These are phyloP conservation scores for Maniola jurtina DNA, from an alignment of 1,140 invertebrate species.

Conservation along the genomic window DNA sequence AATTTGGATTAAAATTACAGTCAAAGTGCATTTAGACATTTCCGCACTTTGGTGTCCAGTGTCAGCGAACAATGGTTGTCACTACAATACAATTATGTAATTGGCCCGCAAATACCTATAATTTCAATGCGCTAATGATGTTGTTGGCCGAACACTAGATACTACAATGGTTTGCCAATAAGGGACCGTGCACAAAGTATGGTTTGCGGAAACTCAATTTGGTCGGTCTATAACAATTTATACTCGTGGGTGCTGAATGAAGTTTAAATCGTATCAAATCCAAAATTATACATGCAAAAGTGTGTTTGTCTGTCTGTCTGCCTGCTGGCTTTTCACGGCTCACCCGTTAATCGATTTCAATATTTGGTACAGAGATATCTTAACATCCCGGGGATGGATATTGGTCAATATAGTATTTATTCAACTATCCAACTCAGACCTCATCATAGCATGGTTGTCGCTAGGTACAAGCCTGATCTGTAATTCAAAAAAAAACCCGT, in stretches of 20 bases:
- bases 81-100: constrained; percentile 1
- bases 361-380: too few relatives aligned
- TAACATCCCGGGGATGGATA: too few relatives aligned
- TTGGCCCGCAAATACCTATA: constrained; percentile 3
- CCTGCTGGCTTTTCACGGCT: too few relatives aligned
- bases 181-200: background rate
- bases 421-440: too few relatives aligned
- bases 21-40: background rate
- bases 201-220: background rate
- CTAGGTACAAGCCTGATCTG: too few relatives aligned
- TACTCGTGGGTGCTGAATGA: background rate
- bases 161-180: constrained; percentile 9
- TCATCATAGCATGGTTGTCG: too few relatives aligned
- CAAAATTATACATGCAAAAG: too few relatives aligned
- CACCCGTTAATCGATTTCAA: too few relatives aligned
- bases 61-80: background rate
- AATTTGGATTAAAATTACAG: background rate
- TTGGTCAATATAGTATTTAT: too few relatives aligned
- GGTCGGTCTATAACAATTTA: background rate
- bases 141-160: constrained; percentile 10
- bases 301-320: too few relatives aligned
- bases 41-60: background rate
- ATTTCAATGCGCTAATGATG: constrained; percentile 11
- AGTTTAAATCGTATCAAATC: background rate
- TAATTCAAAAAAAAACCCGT: too few relatives aligned